Evolutionary conservation across 2,888 invertebrate genomes (phyloP), one percentile per base, ranked within the genome.

Genomic region (Zhuqinia jingwanae): DNA sequence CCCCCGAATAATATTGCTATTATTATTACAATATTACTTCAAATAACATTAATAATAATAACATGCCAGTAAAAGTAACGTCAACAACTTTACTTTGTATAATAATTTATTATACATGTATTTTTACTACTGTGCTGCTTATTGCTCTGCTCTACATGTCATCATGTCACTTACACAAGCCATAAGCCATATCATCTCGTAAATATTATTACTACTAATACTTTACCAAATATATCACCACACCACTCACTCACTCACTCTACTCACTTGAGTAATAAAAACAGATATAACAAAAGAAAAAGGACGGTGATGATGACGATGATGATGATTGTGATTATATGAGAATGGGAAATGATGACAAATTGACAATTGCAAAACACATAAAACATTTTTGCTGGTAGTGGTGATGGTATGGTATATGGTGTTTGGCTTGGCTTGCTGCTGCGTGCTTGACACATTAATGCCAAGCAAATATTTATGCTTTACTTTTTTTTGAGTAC

Each of bases 151-250:
- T 42, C 42, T 36, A 36, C 42, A 17, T 22, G 25, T 50, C 50
- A 45, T 25, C 13, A 60, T 60, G 60, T 60, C 60, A n/a, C n/a
- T n/a, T n/a, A n/a, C 36, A 36, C 8, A 63, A 63, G 27, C 50
- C 63, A 78, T 78, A 78, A 78, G 78, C 78, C 78, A 65, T 78
- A 78, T 78, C 78, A 78, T 70, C 70, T 6, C 36, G 8, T 36
- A 70, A 70, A 63, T 70, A 47, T 70, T 70, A 70, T 70, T 30
- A 45, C 47, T 45, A 47, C 70, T 70, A 45, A 70, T 47, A 70
- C 70, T 70, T 70, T 22, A 47, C 45, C 70, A 70, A 63, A 63
- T 63, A 63, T 63, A 60, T 15, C 20, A 11, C 56, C 56, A 20
- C 22, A 11, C 50, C 10, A 50, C 50, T 50, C 50, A 11, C 50